Conservation (phyloP, 2,797 vertebrate species). For the Nasua narica region DNA sequence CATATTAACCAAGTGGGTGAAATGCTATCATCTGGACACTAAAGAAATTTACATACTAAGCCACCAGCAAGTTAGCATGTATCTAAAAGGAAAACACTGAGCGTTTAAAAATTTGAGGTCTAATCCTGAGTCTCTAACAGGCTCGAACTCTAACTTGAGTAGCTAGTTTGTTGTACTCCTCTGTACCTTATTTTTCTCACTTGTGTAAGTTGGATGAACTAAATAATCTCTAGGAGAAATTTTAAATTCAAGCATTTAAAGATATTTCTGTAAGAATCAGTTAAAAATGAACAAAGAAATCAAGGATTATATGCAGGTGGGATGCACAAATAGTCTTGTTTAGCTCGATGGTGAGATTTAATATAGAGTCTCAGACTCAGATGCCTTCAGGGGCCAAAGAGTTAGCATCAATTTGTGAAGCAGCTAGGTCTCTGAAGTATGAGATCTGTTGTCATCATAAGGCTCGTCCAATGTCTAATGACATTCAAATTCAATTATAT, state of each 20-base stretch:
- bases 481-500: not conserved
- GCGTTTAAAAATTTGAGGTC: not conserved
- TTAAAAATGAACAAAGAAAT: not conserved
- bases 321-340: not conserved
- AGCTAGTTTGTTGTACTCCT: not conserved
- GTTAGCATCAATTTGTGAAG: not conserved
- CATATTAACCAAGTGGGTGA: not conserved
- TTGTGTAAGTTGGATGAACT: not conserved
- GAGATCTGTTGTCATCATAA: not conserved
- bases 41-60: not conserved
- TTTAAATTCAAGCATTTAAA: not conserved
- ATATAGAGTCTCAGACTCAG: not conserved
- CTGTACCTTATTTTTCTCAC: not conserved
- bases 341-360: not conserved
- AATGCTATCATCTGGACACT: not conserved
- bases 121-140: not conserved
- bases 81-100: not conserved
- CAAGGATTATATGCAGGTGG: not conserved
- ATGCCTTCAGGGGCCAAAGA: not conserved
- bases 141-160: not conserved
- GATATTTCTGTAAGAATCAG: not conserved
- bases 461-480: not conserved
- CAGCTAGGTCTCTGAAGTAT: not conserved
- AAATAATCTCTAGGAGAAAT: not conserved
- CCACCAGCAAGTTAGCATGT: not conserved